Evolutionary conservation across 1,140 invertebrate species (phyloP).

Genomic region (Chionoecetes opilio): DNA sequence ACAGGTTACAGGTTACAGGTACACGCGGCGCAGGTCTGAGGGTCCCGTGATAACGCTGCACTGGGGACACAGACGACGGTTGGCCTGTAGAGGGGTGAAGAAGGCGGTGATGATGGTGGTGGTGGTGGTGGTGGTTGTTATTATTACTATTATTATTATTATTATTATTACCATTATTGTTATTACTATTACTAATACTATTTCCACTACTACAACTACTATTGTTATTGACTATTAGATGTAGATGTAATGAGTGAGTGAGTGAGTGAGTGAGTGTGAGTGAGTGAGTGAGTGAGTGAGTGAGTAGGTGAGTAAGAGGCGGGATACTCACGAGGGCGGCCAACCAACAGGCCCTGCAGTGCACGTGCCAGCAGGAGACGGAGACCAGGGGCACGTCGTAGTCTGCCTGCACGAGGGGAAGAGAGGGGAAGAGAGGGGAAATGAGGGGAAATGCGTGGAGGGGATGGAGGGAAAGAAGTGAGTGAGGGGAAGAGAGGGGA

Average conservation of each 20-base stretch:
- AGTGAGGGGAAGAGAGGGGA: too few relatives aligned
- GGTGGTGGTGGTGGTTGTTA: not conserved
- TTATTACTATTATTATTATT: not conserved
- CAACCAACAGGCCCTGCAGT: slow-evolving; percentile 97
- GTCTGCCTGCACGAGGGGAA: slow-evolving; percentile 85
- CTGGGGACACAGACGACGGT: slow-evolving; percentile 77
- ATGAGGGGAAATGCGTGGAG: too few relatives aligned
- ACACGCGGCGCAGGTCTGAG: slow-evolving; percentile 75
- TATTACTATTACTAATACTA: not conserved
- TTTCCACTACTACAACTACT: not conserved
- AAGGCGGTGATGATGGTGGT: not conserved
- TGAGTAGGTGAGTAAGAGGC: not conserved
- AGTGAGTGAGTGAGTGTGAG: not conserved
- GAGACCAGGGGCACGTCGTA: slow-evolving; percentile 96
- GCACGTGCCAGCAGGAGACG: slow-evolving; percentile 97
- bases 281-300: not conserved
- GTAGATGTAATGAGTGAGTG: too few relatives aligned
- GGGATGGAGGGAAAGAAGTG: too few relatives aligned
- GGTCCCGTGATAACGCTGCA: slow-evolving; percentile 78
- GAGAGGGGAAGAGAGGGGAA: slow-evolving; percentile 4
- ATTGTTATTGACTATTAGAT: not conserved
- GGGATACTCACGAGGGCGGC: slow-evolving; percentile 83
- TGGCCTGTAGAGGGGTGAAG: slow-evolving; percentile 44
- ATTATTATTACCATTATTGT: not conserved
- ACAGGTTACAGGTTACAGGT: slow-evolving; percentile 54